phyloP scores from a whole-genome alignment of 2,797 vertebrate genomes.

The Darevskia mixta region DNA sequence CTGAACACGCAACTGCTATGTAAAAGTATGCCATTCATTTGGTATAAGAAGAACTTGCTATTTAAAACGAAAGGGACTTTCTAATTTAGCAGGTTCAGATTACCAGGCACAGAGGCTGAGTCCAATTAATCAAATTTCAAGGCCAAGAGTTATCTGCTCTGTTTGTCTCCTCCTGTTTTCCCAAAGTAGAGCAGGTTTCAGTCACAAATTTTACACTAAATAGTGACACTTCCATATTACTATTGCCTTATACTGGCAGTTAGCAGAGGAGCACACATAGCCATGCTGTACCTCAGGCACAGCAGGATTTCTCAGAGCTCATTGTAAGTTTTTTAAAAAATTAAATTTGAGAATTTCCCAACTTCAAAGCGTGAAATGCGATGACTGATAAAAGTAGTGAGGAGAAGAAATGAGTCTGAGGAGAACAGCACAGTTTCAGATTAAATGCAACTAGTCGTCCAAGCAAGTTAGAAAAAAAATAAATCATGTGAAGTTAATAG shows the following conservation, averaged over 20 bases:
- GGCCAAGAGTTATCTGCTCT: background rate
- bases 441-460: background rate
- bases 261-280: background rate
- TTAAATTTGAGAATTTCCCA: background rate
- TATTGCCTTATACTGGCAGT: background rate
- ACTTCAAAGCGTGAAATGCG: background rate
- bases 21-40: background rate
- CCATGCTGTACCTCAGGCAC: background rate
- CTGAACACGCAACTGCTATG: background rate
- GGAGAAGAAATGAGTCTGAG: background rate
- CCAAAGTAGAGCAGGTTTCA: background rate
- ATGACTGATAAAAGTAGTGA: background rate
- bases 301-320: background rate
- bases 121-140: background rate
- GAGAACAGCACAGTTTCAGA: background rate
- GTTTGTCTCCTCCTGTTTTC: background rate
- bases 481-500: constrained; percentile 33
- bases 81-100: background rate
- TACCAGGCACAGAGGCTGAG: background rate
- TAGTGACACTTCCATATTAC: constrained; percentile 1
- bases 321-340: background rate
- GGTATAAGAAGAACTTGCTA: background rate
- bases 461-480: constrained; percentile 26
- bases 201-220: background rate
- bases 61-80: background rate